Base-by-base conservation (phyloP, 2,797 vertebrate species). In the Eremophila alpestris region DNA sequence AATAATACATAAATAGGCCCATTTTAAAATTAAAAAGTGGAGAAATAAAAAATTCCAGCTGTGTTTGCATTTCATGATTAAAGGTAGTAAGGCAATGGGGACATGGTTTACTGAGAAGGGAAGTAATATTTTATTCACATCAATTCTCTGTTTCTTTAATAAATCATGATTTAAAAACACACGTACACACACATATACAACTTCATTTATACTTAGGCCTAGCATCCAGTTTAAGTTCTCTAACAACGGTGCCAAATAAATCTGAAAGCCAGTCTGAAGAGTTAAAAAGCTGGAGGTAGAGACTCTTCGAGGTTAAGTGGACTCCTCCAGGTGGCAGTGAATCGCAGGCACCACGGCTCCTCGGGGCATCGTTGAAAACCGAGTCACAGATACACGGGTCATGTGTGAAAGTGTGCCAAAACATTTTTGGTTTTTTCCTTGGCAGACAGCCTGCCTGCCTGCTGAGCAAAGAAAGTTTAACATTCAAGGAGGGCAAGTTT, bases 41-140 rank as follows among this genome's bases (percentile, higher is more conserved):
- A 71, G 11, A 46, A 77, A 89, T 63, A 81, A 80, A 68, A 52
- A 84, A 60, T 73, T 68, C 14, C 43, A 65, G 16, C 52, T 83
- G 38, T 55, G 46, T 91, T 91, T 89, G 17, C 36, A 59, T 56
- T 81, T 69, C 19, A 17, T 43, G 38, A 77, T 82, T 92, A 79
- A 84, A 78, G 24, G 38, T 76, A 88, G 59, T 86, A 86, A 77
- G 71, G 19, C 45, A 86, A 46, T 15, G 59, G 40, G 32, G 41
- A 64, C 48, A 36, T 12, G 24, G 19, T 78, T 93, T 86, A 76
- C 18, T 46, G 24, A 83, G 64, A 76, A 52, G 41, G 34, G 13
- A 73, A 82, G 38, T 77, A 7, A 38, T 88, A 54, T 91, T 90
- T 95, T 88, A 87, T 92, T 95, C 64, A 87, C 59, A 48, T 58